Percentiles rank a stretch among this genome's conserved stretches.
Evolutionary conservation across 2,113 vertebrate genomes (phyloP).

Genomic region (Dasypus novemcinctus): DNA sequence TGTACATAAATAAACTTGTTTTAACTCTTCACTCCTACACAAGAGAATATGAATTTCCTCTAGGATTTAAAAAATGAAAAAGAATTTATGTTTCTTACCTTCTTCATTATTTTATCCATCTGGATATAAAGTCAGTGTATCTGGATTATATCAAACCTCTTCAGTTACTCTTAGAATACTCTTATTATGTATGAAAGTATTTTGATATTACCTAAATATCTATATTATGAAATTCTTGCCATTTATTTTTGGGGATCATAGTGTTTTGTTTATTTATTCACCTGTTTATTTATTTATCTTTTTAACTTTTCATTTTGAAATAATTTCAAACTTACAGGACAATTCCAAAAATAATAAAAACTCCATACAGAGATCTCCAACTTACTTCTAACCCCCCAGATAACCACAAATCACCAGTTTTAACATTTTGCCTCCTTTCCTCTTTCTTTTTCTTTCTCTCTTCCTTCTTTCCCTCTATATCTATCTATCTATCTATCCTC

Average conservation of each 20-base stretch:
- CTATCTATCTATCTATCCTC: too few species aligned
- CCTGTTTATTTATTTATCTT: too few species aligned
- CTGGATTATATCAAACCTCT: neutral
- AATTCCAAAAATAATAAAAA: too few species aligned
- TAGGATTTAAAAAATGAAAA: constrained; percentile 16
- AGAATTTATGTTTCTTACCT: neutral
- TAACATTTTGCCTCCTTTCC: too few species aligned
- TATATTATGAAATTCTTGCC: neutral
- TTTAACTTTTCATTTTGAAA: too few species aligned
- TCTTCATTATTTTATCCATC: neutral
- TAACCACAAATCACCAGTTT: too few species aligned
- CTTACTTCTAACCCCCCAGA: too few species aligned
- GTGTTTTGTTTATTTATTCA: too few species aligned
- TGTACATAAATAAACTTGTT: constrained; percentile 8
- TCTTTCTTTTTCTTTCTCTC: too few species aligned
- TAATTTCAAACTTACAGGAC: too few species aligned
- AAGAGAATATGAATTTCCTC: neutral
- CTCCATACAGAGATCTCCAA: too few species aligned
- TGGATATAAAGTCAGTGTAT: neutral
- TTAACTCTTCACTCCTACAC: neutral
- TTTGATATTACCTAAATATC: neutral
- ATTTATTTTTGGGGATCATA: neutral
- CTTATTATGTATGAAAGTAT: neutral
- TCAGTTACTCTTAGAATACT: neutral
- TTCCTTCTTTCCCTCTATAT: too few species aligned